Evolutionary conservation across 2,888 invertebrate genomes (phyloP).

Genomic region (Stenchaetothrips biformis): DNA sequence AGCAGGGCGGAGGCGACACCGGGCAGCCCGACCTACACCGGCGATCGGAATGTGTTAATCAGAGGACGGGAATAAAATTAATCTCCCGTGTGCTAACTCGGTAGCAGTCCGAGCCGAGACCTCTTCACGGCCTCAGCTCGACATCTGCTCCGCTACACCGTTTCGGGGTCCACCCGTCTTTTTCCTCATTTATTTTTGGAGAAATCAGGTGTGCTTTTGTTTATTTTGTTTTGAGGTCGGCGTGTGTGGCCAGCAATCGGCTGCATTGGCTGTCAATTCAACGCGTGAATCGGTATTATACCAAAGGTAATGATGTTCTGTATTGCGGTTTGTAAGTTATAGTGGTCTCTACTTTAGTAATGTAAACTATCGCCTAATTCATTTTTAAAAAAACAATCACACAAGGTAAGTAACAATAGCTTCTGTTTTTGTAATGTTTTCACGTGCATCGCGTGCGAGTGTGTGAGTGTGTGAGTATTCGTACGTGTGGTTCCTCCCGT

Average conservation of each 20-base stretch:
- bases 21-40: constrained; percentile 6
- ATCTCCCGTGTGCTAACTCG: constrained; percentile 24
- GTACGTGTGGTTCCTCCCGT: not conserved
- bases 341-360: too few relatives aligned
- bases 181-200: not conserved
- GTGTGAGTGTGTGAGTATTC: not conserved
- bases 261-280: too few relatives aligned
- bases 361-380: too few relatives aligned
- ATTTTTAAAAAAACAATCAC: too few relatives aligned
- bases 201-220: too few relatives aligned
- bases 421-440: not conserved
- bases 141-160: constrained; percentile 1
- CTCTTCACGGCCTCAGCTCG: not conserved
- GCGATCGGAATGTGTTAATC: constrained; percentile 22
- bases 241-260: too few relatives aligned
- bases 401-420: not conserved
- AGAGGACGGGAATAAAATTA: constrained; percentile 25
- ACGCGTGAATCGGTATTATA: too few relatives aligned
- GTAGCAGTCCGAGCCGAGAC: not conserved
- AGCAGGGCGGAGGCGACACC: not conserved
- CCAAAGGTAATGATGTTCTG: too few relatives aligned
- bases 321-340: too few relatives aligned
- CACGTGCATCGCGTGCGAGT: not conserved
- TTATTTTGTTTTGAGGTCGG: too few relatives aligned
- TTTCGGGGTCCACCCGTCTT: not conserved